phyloP scores from a whole-genome alignment of 2,113 vertebrate species.

The Gulo gulo region DNA sequence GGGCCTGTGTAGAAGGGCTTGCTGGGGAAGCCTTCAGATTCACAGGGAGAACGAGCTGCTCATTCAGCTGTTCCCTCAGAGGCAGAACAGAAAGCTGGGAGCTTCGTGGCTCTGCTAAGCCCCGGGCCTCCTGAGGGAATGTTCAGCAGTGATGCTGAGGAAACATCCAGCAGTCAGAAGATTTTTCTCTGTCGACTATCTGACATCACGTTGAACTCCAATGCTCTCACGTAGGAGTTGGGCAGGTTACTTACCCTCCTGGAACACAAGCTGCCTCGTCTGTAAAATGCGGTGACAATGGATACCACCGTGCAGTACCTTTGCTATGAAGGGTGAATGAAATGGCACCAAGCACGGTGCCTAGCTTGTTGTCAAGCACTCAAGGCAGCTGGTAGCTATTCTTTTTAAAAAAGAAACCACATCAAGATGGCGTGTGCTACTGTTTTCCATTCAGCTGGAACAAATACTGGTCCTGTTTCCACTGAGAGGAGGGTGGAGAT shows the following conservation, averaged over 20 bases:
- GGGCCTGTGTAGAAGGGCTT: too few relatives aligned
- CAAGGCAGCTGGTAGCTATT: neutral
- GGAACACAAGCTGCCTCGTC: neutral
- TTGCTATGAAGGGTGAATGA: slow-evolving; percentile 36
- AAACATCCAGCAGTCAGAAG: neutral
- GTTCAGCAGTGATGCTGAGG: neutral
- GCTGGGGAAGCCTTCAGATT: neutral
- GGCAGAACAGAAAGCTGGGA: neutral
- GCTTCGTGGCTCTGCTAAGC: neutral
- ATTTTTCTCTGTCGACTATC: neutral
- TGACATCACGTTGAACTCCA: slow-evolving; percentile 37
- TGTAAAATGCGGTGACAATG: slow-evolving; percentile 5
- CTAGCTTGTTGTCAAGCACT: neutral
- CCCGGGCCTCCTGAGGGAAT: neutral
- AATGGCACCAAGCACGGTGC: neutral
- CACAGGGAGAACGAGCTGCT: neutral
- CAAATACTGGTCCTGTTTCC: slow-evolving; percentile 39
- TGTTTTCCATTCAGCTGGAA: slow-evolving; percentile 35
- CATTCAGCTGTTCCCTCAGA: too few relatives aligned
- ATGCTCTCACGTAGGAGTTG: neutral
- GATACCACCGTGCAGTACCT: slow-evolving; percentile 7
- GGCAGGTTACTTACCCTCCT: slow-evolving; percentile 20
- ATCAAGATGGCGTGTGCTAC: neutral
- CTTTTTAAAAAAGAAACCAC: neutral
- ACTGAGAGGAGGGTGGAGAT: neutral